Conservation (phyloP, 2,888 invertebrate genomes). For the Drosophila putrida region DNA sequence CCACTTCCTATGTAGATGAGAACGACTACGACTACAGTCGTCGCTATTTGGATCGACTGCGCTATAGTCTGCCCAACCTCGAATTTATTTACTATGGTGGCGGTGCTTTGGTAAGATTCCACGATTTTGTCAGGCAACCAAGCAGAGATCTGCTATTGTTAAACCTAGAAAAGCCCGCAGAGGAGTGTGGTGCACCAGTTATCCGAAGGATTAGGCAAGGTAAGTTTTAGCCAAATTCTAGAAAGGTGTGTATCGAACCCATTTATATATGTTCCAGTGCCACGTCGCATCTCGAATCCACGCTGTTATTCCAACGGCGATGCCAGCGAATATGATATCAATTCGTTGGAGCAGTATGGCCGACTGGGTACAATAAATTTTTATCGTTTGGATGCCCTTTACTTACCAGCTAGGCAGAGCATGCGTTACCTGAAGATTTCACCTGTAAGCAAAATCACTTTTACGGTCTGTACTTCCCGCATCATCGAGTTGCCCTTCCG, state of each 20-base stretch:
- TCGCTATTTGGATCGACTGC: conserved; percentile 87
- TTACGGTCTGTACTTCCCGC: conserved; percentile 89
- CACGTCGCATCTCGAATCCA: conserved; percentile 88
- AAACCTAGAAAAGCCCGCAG: conserved; percentile 79
- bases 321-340: conserved; percentile 84
- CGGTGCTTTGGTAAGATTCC: conserved; percentile 88
- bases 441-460: conserved; percentile 86
- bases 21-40: conserved; percentile 86
- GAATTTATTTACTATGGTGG: conserved; percentile 88
- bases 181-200: conserved; percentile 84
- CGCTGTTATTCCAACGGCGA: conserved; percentile 87
- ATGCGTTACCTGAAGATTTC: conserved; percentile 87
- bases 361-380: conserved; percentile 89
- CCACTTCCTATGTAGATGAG: conserved; percentile 86
- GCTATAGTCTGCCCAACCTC: conserved; percentile 89
- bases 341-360: conserved; percentile 87
- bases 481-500: conserved; percentile 86
- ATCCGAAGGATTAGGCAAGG: conserved; percentile 88
- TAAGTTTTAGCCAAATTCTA: conserved; percentile 81
- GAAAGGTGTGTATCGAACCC: background rate
- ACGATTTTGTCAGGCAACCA: conserved; percentile 87
- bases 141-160: conserved; percentile 86
- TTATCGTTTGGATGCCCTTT: conserved; percentile 90
- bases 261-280: conserved; percentile 83
- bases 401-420: conserved; percentile 87